These are phyloP conservation scores for Amyelois transitella DNA, from an alignment of 1,140 invertebrate species.

Conservation along the genomic window DNA sequence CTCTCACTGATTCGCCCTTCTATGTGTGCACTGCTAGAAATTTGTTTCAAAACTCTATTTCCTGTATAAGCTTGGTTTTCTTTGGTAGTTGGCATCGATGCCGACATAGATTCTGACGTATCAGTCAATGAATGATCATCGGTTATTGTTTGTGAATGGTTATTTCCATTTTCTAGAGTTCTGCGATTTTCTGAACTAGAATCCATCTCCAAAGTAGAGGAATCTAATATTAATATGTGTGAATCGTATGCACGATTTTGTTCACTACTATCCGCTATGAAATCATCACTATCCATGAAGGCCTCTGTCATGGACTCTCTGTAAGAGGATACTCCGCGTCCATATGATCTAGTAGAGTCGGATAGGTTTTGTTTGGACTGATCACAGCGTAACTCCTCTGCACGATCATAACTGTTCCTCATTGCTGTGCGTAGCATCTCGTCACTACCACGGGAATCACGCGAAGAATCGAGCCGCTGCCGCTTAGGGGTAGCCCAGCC, in stretches of 20 bases:
- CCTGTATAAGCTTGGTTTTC: slow-evolving; percentile 12
- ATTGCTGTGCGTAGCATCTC: slow-evolving; percentile 26
- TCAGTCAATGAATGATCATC: slow-evolving; percentile 31
- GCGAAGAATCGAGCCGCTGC: slow-evolving; percentile 32
- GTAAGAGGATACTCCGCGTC: slow-evolving; percentile 3
- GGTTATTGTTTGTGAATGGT: slow-evolving; percentile 2
- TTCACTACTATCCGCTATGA: neutral
- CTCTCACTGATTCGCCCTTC: slow-evolving; percentile 37
- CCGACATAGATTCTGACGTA: slow-evolving; percentile 36
- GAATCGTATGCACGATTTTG: neutral
- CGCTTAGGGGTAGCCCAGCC: slow-evolving; percentile 32
- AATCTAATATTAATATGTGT: slow-evolving; percentile 9
- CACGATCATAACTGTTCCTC: slow-evolving; percentile 8
- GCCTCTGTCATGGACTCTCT: slow-evolving; percentile 6
- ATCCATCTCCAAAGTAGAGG: slow-evolving; percentile 5
- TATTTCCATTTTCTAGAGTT: slow-evolving; percentile 9
- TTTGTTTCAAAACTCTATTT: slow-evolving; percentile 2
- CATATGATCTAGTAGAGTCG: slow-evolving; percentile 13
- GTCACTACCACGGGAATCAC: slow-evolving; percentile 23
- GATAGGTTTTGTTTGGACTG: slow-evolving; percentile 8
- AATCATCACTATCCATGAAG: slow-evolving; percentile 7
- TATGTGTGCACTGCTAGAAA: slow-evolving; percentile 25
- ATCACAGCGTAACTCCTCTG: slow-evolving; percentile 3
- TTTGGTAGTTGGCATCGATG: slow-evolving; percentile 38
- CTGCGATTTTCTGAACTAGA: slow-evolving; percentile 3